Conservation (phyloP, 2,113 vertebrate genomes). For the Taurulus bubalis region DNA sequence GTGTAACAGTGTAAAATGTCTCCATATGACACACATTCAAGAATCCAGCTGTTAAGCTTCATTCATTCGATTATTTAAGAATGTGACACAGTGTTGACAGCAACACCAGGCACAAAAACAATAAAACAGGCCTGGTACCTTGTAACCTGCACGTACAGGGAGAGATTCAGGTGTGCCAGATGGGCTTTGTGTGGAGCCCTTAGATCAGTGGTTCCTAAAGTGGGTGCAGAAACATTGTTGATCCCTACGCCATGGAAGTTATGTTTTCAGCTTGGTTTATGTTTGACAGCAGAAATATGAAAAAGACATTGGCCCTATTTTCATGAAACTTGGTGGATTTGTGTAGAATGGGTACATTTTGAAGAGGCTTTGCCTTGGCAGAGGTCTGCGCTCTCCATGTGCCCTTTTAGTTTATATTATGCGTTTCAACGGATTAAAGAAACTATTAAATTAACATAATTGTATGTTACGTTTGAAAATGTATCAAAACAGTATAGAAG, state of each 20-base stretch:
- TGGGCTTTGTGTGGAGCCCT: not conserved
- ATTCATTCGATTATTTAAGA: slow-evolving; percentile 1
- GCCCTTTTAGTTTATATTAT: not conserved
- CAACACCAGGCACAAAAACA: not conserved
- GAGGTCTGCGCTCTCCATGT: not conserved
- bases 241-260: not conserved
- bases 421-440: not conserved
- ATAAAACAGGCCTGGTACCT: not conserved
- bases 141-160: not conserved
- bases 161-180: slow-evolving; percentile 3
- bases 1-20: not conserved
- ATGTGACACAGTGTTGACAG: not conserved
- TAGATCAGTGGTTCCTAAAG: not conserved
- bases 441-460: no score
- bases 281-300: not conserved
- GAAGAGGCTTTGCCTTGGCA: not conserved
- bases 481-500: not conserved
- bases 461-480: not conserved
- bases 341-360: not conserved
- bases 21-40: not conserved
- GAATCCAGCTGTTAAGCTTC: not conserved
- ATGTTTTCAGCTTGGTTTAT: not conserved
- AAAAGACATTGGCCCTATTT: not conserved
- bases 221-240: not conserved
- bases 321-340: not conserved